A percentile compares a stretch with the other conserved stretches of the same genome.
phyloP scores from a whole-genome alignment of 2,888 invertebrate species.

The Drosophila silvestris region DNA sequence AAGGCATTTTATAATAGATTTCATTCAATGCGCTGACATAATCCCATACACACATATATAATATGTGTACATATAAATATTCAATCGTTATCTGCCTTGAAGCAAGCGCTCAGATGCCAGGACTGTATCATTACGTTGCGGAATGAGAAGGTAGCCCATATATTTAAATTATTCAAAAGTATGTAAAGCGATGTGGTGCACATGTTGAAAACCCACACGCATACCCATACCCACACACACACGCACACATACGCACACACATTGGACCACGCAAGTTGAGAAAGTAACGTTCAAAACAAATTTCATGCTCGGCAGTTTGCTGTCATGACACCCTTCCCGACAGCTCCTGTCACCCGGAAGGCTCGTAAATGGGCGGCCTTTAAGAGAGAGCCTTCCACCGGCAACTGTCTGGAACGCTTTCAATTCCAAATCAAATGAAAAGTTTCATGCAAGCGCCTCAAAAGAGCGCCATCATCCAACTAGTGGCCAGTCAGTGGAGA shows the following conservation, averaged over 20 bases:
- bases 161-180: constrained; percentile 71
- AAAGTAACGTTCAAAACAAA: constrained; percentile 46
- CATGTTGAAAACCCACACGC: constrained; percentile 28
- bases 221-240: background rate
- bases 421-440: constrained; percentile 76
- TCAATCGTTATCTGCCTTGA: constrained; percentile 53
- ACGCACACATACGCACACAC: constrained; percentile 10
- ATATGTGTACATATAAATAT: constrained; percentile 45
- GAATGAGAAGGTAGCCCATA: background rate
- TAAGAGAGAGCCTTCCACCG: constrained; percentile 15
- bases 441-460: constrained; percentile 48
- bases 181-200: constrained; percentile 62
- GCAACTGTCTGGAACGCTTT: constrained; percentile 63
- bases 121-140: background rate
- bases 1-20: constrained; percentile 17
- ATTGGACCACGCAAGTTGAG: constrained; percentile 33
- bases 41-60: constrained; percentile 4
- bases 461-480: constrained; percentile 56
- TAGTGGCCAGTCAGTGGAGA: constrained; percentile 18
- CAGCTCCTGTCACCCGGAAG: background rate
- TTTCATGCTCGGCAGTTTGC: constrained; percentile 64
- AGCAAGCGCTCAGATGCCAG: constrained; percentile 3
- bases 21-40: constrained; percentile 38
- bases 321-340: constrained; percentile 17
- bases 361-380: constrained; percentile 20